Evolutionary conservation across 2,888 invertebrate species (phyloP), one percentile per base, ranked within the genome.

Genomic region (Octonoba sinensis): DNA sequence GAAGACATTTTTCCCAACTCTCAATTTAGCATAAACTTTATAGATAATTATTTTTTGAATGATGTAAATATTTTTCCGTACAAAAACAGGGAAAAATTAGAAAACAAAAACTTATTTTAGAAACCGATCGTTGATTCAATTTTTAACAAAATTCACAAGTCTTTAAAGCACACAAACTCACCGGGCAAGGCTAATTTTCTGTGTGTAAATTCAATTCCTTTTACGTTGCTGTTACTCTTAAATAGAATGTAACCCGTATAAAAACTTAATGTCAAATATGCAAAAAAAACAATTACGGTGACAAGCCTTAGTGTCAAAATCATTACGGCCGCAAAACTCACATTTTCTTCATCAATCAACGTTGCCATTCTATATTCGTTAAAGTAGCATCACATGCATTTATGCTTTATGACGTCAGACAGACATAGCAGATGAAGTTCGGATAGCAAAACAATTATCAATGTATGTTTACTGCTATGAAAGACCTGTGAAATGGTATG

Each of bases 221-320:
- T 82, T 1, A 46, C 24, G n/a, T 56, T 71, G 74, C n/a, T 54
- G 51, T 56, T 70, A 54, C 70, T 82, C 62, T 73, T 84, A 13
- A 71, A 51, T 46, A 60, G 67, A 64, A 62, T 75, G 60, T 64
- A 84, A 11, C 49, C 71, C 15, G 83, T 84, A 36, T 83, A 83
- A 59, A 69, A 84, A 16, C 81, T 84, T 51, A 84, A 54, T n/a
- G 73, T 27, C 69, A 64, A 62, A 73, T 84, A 79, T 15, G 83
- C 36, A 12, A 64, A 13, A 36, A 83, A 72, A 24, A 82, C 83
- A 59, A 66, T 49, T 57, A 83, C 11, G 36, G 84, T 82, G 54
- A 83, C 12, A n/a, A 72, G 75, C 64, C 60, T 77, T 44, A 84
- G 65, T 22, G 74, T 70, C 27, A 84, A 51, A 20, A 70, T 46